Percentiles rank a stretch among this genome's conserved stretches.
Conservation (phyloP, 92 coral and sea anemone genomes). For the Diadumene lineata region DNA sequence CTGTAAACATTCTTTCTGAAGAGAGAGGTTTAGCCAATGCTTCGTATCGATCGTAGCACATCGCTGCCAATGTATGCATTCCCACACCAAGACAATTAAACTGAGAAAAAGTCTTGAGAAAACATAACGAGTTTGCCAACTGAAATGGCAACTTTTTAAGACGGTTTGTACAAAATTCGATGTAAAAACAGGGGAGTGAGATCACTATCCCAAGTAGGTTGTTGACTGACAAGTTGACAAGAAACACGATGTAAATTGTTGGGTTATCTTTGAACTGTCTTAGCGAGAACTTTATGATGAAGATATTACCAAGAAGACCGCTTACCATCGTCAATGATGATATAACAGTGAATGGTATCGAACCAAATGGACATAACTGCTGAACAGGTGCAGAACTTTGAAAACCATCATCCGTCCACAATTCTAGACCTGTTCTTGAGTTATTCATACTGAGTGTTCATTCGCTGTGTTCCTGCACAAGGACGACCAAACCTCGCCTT, state of each 20-base stretch:
- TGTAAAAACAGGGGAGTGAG: background rate
- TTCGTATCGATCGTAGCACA: slow-evolving; percentile 11
- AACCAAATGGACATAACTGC: background rate
- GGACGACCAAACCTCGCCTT: too few species aligned
- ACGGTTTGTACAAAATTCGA: background rate
- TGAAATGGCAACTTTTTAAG: background rate
- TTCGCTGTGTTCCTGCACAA: background rate
- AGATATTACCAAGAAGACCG: slow-evolving; percentile 1
- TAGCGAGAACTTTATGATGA: background rate
- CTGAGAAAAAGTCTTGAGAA: background rate
- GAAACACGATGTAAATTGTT: slow-evolving; percentile 1
- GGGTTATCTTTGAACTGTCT: background rate
- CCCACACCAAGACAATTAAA: slow-evolving; percentile 19
- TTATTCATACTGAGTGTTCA: background rate
- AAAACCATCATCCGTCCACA: background rate
- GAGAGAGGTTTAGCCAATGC: background rate
- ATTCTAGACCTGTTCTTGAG: background rate
- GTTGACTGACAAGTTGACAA: background rate
- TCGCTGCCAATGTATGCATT: slow-evolving; percentile 7
- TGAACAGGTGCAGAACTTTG: background rate
- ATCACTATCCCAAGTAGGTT: background rate
- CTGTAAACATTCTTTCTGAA: background rate
- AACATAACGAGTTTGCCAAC: background rate
- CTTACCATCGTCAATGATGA: background rate
- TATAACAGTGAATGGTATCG: background rate